A percentile compares a stretch with the other conserved stretches of the same genome.
phyloP scores from a whole-genome alignment of 2,888 invertebrate genomes.

The Eilema depressum region DNA sequence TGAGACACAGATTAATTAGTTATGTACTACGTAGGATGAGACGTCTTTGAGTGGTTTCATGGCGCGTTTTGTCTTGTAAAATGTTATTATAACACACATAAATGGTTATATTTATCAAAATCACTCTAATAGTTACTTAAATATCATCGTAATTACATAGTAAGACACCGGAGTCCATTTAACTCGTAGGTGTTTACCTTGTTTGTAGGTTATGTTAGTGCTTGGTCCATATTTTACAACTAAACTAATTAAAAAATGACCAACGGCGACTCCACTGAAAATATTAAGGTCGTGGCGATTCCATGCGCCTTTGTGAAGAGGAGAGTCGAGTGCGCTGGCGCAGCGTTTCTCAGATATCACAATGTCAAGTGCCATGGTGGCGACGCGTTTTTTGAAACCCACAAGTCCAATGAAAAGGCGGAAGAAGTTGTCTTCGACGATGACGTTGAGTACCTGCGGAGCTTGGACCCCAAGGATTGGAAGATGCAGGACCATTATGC shows the following conservation, averaged over 20 bases:
- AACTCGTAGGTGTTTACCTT: conserved; percentile 58
- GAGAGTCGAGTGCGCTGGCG: conserved; percentile 85
- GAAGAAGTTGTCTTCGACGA: conserved; percentile 87
- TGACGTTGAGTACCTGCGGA: conserved; percentile 93
- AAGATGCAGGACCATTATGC: conserved; percentile 99
- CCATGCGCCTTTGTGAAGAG: conserved; percentile 71
- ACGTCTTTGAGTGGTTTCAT: conserved; percentile 40
- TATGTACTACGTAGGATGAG: conserved; percentile 44
- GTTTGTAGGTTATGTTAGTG: conserved; percentile 82
- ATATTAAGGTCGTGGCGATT: conserved; percentile 70
- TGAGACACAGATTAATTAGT: too few relatives aligned
- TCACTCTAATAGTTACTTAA: conserved; percentile 32
- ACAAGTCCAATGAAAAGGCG: conserved; percentile 77
- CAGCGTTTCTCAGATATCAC: conserved; percentile 81
- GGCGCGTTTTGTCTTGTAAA: conserved; percentile 65
- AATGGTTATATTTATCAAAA: conserved; percentile 36
- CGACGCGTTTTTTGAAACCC: conserved; percentile 76
- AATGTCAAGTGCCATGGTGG: conserved; percentile 83
- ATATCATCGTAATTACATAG: conserved; percentile 28
- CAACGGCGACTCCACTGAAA: conserved; percentile 68
- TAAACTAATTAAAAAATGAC: conserved; percentile 76
- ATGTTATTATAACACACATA: conserved; percentile 46
- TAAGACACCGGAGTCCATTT: conserved; percentile 28
- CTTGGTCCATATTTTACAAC: conserved; percentile 69
- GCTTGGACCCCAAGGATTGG: conserved; percentile 98